A percentile compares a stretch with the other conserved stretches of the same genome.
Conservation (phyloP, 2,888 invertebrate species). For the Agrochola lota region DNA sequence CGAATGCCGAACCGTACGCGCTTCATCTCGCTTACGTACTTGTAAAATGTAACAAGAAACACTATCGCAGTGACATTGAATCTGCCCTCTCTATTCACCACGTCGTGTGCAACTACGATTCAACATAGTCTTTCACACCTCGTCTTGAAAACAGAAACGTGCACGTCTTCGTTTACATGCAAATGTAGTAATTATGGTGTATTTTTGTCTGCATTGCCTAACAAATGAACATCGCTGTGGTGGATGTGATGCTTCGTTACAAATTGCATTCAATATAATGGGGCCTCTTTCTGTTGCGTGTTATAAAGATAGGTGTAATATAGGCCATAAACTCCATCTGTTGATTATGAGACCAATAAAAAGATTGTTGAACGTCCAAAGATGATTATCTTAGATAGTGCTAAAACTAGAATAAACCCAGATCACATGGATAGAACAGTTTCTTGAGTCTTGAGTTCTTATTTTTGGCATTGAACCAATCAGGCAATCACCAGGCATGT, state of each 20-base stretch:
- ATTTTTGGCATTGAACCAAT: no score
- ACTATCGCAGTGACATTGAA: conserved; percentile 58
- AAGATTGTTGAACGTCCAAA: background rate
- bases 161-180: conserved; percentile 39
- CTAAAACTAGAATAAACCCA: background rate
- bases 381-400: background rate
- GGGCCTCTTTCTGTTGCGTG: background rate
- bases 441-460: no score
- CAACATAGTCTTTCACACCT: conserved; percentile 28
- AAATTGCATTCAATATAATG: background rate
- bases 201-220: conserved; percentile 27
- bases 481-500: no score
- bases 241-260: background rate
- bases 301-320: background rate
- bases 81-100: conserved; percentile 24
- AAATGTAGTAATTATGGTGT: conserved; percentile 29
- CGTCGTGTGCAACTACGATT: conserved; percentile 28
- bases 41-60: conserved; percentile 33
- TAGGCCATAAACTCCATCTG: background rate
- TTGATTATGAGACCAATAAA: background rate
- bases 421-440: background rate
- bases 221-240: conserved; percentile 30
- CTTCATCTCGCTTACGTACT: conserved; percentile 8
- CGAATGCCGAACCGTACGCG: conserved; percentile 23
- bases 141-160: conserved; percentile 39